phyloP scores from a whole-genome alignment of 2,797 vertebrate genomes.

The Crenichthys baileyi region DNA sequence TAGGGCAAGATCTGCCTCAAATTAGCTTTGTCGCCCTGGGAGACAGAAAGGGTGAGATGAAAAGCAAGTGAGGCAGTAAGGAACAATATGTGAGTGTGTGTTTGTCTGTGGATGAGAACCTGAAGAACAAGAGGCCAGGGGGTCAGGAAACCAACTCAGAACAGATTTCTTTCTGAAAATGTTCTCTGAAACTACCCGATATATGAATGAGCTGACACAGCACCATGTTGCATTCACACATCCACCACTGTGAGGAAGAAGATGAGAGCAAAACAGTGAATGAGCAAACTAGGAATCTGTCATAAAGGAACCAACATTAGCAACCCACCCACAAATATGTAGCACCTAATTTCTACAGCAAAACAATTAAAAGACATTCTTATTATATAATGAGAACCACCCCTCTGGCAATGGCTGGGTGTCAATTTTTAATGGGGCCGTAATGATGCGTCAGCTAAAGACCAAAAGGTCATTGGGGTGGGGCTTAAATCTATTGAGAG shows the following conservation, averaged over 20 bases:
- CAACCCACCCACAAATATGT: constrained; percentile 76
- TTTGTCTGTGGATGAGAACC: constrained; percentile 16
- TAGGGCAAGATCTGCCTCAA: constrained; percentile 82
- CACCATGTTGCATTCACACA: constrained; percentile 20
- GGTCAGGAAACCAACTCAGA: constrained; percentile 66
- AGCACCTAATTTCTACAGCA: constrained; percentile 80
- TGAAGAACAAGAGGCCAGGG: constrained; percentile 54
- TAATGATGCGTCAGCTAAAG: constrained; percentile 82
- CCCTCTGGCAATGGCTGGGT: constrained; percentile 80
- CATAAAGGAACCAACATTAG: constrained; percentile 43
- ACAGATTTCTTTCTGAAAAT: constrained; percentile 46
- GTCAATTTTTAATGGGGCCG: constrained; percentile 83
- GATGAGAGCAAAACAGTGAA: constrained; percentile 21
- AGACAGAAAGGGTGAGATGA: constrained; percentile 72
- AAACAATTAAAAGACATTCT: constrained; percentile 82
- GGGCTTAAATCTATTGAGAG: constrained; percentile 48
- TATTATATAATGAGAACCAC: constrained; percentile 78
- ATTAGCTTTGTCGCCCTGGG: constrained; percentile 81
- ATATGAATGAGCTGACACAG: constrained; percentile 30
- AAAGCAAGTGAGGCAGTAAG: constrained; percentile 67
- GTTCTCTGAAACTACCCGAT: constrained; percentile 48
- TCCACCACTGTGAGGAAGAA: not conserved
- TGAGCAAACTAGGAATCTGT: constrained; percentile 37
- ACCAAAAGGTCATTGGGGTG: constrained; percentile 74
- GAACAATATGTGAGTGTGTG: constrained; percentile 30